Conservation (phyloP, 2,113 vertebrate genomes). For the Myanophis thanlyinensis region DNA sequence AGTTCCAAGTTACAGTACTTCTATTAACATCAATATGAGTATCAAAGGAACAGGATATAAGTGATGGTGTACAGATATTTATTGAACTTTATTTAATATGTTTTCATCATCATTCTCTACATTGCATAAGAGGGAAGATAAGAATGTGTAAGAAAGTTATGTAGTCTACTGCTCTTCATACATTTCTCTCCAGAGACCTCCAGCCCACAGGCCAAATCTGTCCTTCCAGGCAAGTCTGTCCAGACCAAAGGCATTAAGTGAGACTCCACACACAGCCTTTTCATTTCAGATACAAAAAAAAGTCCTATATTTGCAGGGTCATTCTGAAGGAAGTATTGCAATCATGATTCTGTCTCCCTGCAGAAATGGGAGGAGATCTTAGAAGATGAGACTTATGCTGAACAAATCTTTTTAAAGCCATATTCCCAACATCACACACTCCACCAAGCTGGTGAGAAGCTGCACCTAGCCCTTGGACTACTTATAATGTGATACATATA, state of each 20-base stretch:
- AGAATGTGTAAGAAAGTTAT: not conserved
- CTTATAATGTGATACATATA: not conserved
- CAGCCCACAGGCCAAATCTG: not conserved
- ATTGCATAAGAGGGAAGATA: not conserved
- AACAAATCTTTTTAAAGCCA: not conserved
- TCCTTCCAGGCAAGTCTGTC: not conserved
- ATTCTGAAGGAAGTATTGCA: not conserved
- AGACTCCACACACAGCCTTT: not conserved
- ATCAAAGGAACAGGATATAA: not conserved
- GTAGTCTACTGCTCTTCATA: not conserved
- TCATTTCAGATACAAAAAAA: not conserved
- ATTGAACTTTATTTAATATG: constrained; percentile 2
- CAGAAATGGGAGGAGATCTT: not conserved
- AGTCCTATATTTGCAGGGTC: not conserved
- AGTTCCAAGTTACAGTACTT: constrained; percentile 51
- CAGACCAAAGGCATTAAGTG: not conserved
- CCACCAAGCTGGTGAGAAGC: not conserved
- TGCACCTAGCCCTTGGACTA: not conserved
- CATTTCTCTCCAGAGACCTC: not conserved
- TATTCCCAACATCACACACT: not conserved
- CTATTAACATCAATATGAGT: not conserved
- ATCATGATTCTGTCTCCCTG: not conserved
- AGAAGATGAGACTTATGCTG: not conserved
- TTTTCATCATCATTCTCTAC: not conserved
- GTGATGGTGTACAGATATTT: not conserved